phyloP scores from a whole-genome alignment of 2,797 vertebrate genomes.

The Oreochromis grahami region DNA sequence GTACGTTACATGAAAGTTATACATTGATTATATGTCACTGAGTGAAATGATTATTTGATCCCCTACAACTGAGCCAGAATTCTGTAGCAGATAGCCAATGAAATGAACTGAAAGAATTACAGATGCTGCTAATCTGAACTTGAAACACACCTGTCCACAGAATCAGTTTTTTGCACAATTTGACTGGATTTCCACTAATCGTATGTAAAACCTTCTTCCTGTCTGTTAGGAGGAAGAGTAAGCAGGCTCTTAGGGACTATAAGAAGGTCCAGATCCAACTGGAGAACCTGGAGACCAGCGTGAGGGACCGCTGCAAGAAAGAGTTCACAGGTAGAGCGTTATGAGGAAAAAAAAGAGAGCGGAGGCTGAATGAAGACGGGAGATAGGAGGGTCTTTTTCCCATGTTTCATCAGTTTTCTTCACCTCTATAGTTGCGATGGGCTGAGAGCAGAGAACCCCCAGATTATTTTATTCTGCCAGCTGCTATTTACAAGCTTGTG shows the following conservation, averaged over 20 bases:
- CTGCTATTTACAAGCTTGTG: background rate
- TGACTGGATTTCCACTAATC: background rate
- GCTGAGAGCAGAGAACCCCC: background rate
- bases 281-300: conserved; percentile 97
- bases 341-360: background rate
- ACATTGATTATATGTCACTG: background rate
- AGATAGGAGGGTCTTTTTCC: background rate
- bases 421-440: background rate
- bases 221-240: conserved; percentile 89
- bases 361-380: rapidly evolving
- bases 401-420: background rate
- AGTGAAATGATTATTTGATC: background rate
- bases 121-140: background rate
- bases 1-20: background rate
- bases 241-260: conserved; percentile 94
- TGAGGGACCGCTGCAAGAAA: conserved; percentile 97
- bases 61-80: background rate
- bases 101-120: background rate
- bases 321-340: conserved; percentile 88
- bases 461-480: background rate
- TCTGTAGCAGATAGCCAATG: background rate
- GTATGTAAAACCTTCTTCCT: background rate
- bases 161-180: background rate
- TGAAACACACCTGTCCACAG: background rate
- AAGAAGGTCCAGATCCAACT: conserved; percentile 99